Conservation (phyloP, 2,113 vertebrate species). For the Synchiropus splendidus region DNA sequence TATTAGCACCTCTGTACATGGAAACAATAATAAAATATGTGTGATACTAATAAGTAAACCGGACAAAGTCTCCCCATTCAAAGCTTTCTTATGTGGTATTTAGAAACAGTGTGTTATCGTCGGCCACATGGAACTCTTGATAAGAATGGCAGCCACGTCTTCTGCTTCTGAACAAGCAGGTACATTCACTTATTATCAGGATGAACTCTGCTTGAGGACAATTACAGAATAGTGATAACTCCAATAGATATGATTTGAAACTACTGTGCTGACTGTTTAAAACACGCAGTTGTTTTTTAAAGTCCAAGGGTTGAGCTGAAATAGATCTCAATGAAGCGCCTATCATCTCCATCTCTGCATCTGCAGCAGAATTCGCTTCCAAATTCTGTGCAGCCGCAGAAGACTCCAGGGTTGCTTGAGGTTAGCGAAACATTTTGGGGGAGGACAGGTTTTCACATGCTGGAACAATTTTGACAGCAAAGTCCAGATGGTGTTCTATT, state of each 20-base stretch:
- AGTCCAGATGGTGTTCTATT: conserved; percentile 48
- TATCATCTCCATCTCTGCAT: conserved; percentile 14
- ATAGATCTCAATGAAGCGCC: conserved; percentile 24
- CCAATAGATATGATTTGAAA: conserved; percentile 28
- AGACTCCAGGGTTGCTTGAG: conserved; percentile 35
- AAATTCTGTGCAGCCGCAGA: conserved; percentile 29
- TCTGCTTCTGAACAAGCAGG: conserved; percentile 48
- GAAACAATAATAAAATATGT: conserved; percentile 17
- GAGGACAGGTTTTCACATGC: conserved; percentile 39
- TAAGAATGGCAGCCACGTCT: conserved; percentile 34
- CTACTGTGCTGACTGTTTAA: conserved; percentile 26
- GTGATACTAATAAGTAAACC: conserved; percentile 1
- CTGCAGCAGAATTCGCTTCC: conserved; percentile 19
- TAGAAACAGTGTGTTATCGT: conserved; percentile 2
- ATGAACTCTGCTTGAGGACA: conserved; percentile 44
- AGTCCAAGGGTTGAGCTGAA: conserved; percentile 16
- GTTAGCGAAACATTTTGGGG: conserved; percentile 38
- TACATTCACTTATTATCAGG: conserved; percentile 39
- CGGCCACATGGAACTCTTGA: conserved; percentile 7
- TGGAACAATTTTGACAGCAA: conserved; percentile 51
- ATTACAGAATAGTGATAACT: conserved; percentile 23
- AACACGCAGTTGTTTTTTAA: conserved; percentile 2
- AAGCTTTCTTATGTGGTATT: neutral
- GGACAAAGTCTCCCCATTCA: neutral
- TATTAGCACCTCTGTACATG: neutral